phyloP scores from a whole-genome alignment of 2,113 vertebrate genomes.

The Columba janthina region DNA sequence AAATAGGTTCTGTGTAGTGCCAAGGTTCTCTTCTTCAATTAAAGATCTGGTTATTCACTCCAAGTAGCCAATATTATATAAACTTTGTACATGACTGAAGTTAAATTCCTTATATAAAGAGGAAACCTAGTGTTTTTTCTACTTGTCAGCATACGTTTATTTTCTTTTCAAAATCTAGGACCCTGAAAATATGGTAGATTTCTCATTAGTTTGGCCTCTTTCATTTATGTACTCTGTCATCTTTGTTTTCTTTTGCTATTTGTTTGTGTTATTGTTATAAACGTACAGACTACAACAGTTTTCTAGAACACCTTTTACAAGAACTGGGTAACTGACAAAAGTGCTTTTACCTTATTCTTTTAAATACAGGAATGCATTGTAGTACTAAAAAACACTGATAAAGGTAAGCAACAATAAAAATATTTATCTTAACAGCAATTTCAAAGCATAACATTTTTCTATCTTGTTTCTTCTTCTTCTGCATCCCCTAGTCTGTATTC shows the following conservation, averaged over 20 bases:
- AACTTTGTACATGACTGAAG: neutral
- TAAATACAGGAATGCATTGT: neutral
- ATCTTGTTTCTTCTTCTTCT: neutral
- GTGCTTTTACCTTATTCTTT: neutral
- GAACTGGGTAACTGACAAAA: neutral
- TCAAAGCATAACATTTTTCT: neutral
- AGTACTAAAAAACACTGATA: neutral
- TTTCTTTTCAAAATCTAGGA: too few species aligned
- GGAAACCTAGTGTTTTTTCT: neutral
- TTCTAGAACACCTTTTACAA: neutral
- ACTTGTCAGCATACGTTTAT: neutral
- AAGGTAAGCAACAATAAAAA: neutral
- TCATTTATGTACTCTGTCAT: neutral
- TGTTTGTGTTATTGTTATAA: neutral
- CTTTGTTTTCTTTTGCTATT: neutral
- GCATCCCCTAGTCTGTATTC: neutral
- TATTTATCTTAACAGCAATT: neutral
- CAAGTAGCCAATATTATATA: neutral
- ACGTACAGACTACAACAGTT: neutral
- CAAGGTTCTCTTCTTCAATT: neutral
- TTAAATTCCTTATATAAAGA: neutral
- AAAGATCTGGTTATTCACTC: neutral
- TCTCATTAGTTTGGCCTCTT: neutral
- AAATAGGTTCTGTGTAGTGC: neutral
- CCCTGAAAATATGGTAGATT: neutral